Evolutionary conservation across 2,797 vertebrate genomes (phyloP).

Genomic region (Sebastes iracundus): DNA sequence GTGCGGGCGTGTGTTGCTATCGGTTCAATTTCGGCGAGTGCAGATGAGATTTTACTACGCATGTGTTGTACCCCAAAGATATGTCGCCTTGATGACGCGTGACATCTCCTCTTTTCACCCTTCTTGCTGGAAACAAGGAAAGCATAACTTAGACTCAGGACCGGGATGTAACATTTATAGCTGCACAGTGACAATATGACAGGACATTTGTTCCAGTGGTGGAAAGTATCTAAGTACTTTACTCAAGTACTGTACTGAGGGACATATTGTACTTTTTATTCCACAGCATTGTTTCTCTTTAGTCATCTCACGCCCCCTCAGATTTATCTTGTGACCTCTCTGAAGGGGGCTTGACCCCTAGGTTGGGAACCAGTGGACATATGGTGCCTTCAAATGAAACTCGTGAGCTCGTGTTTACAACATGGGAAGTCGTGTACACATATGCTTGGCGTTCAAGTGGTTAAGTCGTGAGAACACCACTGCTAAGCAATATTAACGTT

Average conservation of each 20-base stretch:
- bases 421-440: no score
- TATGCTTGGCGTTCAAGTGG: no score
- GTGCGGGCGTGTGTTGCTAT: fast-evolving
- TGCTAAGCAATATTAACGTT: no score
- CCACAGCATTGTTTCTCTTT: background rate
- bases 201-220: background rate
- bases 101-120: no score
- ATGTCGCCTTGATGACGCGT: fast-evolving
- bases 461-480: no score
- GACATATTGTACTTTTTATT: background rate
- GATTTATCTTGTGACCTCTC: background rate
- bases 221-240: background rate
- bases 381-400: no score
- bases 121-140: no score
- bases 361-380: background rate
- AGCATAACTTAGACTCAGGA: fast-evolving
- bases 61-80: no score
- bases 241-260: background rate
- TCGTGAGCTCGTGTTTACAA: no score
- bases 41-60: no score
- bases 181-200: background rate
- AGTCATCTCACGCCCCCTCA: background rate
- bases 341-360: background rate
- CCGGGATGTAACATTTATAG: no score
- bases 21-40: fast-evolving